Evolutionary conservation across 1,140 invertebrate species (phyloP).

Genomic region (Spodoptera litura): DNA sequence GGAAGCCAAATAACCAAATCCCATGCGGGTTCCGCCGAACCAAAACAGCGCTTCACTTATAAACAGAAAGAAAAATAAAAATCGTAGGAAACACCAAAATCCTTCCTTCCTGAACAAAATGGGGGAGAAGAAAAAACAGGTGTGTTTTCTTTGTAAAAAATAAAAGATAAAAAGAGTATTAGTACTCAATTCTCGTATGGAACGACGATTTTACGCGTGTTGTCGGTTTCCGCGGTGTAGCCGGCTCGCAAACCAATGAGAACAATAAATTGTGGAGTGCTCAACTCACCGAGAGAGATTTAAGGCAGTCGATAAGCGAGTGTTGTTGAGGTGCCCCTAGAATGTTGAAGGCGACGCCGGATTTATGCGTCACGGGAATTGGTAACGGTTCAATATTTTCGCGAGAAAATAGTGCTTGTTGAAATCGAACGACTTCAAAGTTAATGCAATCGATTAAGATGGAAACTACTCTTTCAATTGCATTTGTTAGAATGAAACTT

Average conservation of each 20-base stretch:
- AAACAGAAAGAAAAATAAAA: slow-evolving; percentile 40
- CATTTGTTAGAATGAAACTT: background rate
- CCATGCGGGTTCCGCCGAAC: slow-evolving; percentile 12
- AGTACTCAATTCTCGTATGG: slow-evolving; percentile 36
- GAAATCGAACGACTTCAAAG: slow-evolving; percentile 25
- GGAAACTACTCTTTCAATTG: slow-evolving; percentile 7
- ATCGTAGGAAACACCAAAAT: slow-evolving; percentile 29
- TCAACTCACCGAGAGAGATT: slow-evolving; percentile 68
- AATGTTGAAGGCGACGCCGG: slow-evolving; percentile 50
- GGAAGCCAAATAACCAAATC: slow-evolving; percentile 26
- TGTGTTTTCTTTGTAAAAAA: slow-evolving; percentile 36
- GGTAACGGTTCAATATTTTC: slow-evolving; percentile 25
- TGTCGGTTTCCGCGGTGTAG: slow-evolving; percentile 35
- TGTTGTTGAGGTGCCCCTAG: slow-evolving; percentile 57
- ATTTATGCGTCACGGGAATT: slow-evolving; percentile 53
- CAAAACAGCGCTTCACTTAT: slow-evolving; percentile 19
- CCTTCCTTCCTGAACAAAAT: slow-evolving; percentile 33
- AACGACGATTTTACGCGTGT: slow-evolving; percentile 51
- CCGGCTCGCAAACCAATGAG: slow-evolving; percentile 55
- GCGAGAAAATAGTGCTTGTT: slow-evolving; percentile 33
- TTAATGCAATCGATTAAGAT: slow-evolving; percentile 9
- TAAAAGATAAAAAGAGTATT: slow-evolving; percentile 26
- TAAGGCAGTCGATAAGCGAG: slow-evolving; percentile 64
- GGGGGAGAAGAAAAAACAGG: slow-evolving; percentile 30
- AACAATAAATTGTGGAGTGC: slow-evolving; percentile 63